Percentiles rank a stretch among this genome's conserved stretches.
Conservation (phyloP, 2,888 invertebrate species). For the Allolobophora icterica region DNA sequence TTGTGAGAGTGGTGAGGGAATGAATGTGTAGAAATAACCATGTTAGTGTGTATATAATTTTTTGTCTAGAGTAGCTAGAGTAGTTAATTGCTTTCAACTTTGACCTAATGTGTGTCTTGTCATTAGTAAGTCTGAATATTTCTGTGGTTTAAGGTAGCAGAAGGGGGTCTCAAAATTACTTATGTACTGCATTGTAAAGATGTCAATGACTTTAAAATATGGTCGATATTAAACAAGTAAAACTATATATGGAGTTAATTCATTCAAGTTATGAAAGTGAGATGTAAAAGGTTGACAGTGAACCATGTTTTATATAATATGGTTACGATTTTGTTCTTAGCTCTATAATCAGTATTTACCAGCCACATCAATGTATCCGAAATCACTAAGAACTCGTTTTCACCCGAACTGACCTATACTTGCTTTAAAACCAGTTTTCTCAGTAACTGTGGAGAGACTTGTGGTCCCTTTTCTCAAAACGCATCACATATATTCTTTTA, state of each 20-base stretch:
- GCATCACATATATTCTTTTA: too few species aligned
- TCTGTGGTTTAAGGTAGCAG: neutral
- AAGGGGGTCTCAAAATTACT: neutral
- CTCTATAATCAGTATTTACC: too few species aligned
- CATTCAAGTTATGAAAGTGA: neutral
- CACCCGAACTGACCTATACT: too few species aligned
- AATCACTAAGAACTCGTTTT: too few species aligned
- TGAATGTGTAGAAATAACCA: neutral
- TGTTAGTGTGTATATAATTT: too few species aligned
- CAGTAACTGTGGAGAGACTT: too few species aligned
- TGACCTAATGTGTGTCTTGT: neutral
- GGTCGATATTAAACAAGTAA: constrained; percentile 17
- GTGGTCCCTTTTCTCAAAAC: too few species aligned
- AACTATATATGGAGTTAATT: neutral
- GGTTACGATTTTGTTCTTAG: too few species aligned
- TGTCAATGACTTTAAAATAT: neutral
- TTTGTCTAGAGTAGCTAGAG: neutral
- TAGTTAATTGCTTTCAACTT: neutral
- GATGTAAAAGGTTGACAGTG: too few species aligned
- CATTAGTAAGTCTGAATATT: neutral
- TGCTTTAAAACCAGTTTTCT: too few species aligned
- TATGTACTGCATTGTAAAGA: constrained; percentile 5
- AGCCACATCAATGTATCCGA: too few species aligned
- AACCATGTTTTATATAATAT: too few species aligned
- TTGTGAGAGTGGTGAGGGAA: neutral